Evolutionary conservation across 2,113 vertebrate genomes (phyloP).

Genomic region (Ginglymostoma cirratum): DNA sequence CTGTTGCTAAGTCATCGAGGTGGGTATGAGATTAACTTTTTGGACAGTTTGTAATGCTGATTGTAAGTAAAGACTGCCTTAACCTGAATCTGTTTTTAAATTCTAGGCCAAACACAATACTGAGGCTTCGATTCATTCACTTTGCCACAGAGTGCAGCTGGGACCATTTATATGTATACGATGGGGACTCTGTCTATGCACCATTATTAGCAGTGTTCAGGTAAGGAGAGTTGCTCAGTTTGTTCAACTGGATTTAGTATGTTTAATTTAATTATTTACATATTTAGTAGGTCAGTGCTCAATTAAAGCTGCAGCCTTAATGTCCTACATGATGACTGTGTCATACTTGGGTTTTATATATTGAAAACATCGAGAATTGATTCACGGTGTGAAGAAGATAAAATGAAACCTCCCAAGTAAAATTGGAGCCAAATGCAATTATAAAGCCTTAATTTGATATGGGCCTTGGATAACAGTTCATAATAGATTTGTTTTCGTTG

Average conservation of each 20-base stretch:
- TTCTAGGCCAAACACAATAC: conserved; percentile 75
- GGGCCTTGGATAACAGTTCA: not conserved
- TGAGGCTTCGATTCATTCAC: conserved; percentile 88
- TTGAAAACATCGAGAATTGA: not conserved
- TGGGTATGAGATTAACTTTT: not conserved
- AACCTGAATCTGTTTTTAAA: conserved; percentile 30
- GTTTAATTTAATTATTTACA: not conserved
- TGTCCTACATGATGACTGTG: not conserved
- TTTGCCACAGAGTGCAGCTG: conserved; percentile 98
- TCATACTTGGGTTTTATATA: not conserved
- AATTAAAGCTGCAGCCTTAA: not conserved
- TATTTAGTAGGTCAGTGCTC: not conserved
- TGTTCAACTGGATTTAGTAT: not conserved
- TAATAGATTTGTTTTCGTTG: not conserved
- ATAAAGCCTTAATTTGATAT: not conserved
- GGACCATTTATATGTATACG: conserved; percentile 96
- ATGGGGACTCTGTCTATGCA: conserved; percentile 93
- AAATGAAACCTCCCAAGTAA: not conserved
- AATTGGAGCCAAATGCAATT: not conserved
- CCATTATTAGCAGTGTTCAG: conserved; percentile 92
- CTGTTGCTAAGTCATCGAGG: not conserved
- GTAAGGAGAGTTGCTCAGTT: conserved; percentile 52
- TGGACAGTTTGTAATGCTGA: not conserved
- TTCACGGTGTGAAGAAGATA: not conserved
- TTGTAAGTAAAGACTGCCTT: not conserved